Evolutionary conservation across 2,888 invertebrate genomes (phyloP), one percentile per base, ranked within the genome.

Genomic region (Strigamia crassipes): DNA sequence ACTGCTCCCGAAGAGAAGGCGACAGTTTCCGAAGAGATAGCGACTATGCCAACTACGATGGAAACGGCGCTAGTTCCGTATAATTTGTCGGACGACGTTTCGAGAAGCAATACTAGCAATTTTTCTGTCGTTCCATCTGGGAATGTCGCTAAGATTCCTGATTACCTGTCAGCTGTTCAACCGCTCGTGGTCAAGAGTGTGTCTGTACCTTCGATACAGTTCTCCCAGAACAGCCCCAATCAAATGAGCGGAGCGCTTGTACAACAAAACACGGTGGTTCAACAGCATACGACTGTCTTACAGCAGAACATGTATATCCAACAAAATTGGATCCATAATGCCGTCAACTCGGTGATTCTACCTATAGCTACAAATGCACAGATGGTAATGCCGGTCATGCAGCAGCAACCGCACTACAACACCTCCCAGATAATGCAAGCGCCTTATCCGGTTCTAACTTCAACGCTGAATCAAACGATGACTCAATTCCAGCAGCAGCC

Each of bases 191-290:
- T 66, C 9, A 66, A 66, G 12, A 66, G 61, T 21, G 61, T 66
- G 5, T 66, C 61, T 0, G 61, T 66, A 18, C 61, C 61, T 6
- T 21, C 61, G 6, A 21, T 66, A 12, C 61, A 66, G 12, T 66
- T 66, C 4, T 6, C 38, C 38, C 38, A 38, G 38, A 38, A 38
- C 6, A 38, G 38, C 38, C 6, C 10, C 9, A 66, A 15, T 21
- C 61, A 66, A 66, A 66, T 66, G 18, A 66, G 61, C 18, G 61
- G 61, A 66, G 61, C 61, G n/a, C 12, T 66, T n/a, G 61, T 66
- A 18, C 61, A 66, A 1, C 61, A 66, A 21, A 46, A 46, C 46
- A 66, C 61, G 5, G 12, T 66, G 21, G 21, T 66, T 23, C 61
- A 66, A 66, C 61, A 66, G 23, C 61, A 66, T 23, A 66, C 61